A percentile compares a stretch with the other conserved stretches of the same genome.
Evolutionary conservation across 2,888 invertebrate species (phyloP).

Genomic region (Mylabris sibirica): DNA sequence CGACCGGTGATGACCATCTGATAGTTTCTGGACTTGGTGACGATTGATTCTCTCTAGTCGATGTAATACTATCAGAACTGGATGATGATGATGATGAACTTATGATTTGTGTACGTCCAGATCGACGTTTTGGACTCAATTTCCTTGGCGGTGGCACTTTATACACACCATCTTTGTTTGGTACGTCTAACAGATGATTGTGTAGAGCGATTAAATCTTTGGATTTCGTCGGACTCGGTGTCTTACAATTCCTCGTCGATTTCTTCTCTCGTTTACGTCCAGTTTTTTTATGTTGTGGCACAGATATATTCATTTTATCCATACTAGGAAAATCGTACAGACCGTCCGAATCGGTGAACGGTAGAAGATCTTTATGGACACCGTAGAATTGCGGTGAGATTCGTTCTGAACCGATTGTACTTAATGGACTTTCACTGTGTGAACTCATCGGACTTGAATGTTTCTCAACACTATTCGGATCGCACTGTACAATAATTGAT

Average conservation of each 20-base stretch:
- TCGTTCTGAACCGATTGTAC: constrained; percentile 69
- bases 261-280: constrained; percentile 71
- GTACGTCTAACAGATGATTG: constrained; percentile 71
- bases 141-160: constrained; percentile 62
- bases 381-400: constrained; percentile 79
- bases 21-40: constrained; percentile 61
- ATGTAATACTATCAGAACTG: constrained; percentile 68
- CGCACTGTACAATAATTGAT: constrained; percentile 68
- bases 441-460: constrained; percentile 77
- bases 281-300: constrained; percentile 66
- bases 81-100: constrained; percentile 70
- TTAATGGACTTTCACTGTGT: constrained; percentile 79
- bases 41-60: constrained; percentile 61
- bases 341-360: constrained; percentile 82
- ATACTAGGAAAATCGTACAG: constrained; percentile 82
- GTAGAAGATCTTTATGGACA: constrained; percentile 68
- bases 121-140: constrained; percentile 68
- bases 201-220: constrained; percentile 65
- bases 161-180: constrained; percentile 58
- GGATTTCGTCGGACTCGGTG: constrained; percentile 66
- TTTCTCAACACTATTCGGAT: constrained; percentile 53
- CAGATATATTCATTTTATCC: constrained; percentile 66
- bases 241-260: constrained; percentile 57
- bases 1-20: constrained; percentile 57
- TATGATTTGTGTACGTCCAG: constrained; percentile 64